Evolutionary conservation across 2,113 vertebrate genomes (phyloP).

Genomic region (Ammospiza caudacuta): DNA sequence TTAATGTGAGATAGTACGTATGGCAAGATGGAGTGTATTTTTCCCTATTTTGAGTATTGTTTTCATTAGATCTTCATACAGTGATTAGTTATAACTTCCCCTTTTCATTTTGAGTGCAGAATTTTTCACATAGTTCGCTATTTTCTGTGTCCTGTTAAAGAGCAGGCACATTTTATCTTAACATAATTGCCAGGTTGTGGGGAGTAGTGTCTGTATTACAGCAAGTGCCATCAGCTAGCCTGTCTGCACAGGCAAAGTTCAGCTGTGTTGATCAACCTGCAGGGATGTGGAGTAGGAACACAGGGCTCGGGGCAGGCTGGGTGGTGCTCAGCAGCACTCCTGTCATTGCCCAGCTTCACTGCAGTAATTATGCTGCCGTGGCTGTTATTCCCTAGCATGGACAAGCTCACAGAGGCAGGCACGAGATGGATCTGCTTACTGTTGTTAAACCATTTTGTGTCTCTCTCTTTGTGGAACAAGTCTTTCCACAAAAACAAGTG

Average conservation of each 20-base stretch:
- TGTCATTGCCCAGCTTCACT: background rate
- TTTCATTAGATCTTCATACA: background rate
- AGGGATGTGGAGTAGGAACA: background rate
- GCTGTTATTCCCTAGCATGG: background rate
- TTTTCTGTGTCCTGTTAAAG: background rate
- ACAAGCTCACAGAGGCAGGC: background rate
- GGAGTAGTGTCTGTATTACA: background rate
- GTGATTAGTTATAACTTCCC: background rate
- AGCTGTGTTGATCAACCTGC: background rate
- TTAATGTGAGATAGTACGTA: background rate
- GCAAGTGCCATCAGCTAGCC: background rate
- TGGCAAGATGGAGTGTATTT: background rate
- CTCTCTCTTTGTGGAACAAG: background rate
- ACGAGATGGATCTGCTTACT: background rate
- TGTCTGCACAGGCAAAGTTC: background rate
- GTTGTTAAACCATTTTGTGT: background rate
- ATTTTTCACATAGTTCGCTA: background rate
- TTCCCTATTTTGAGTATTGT: background rate
- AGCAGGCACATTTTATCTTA: background rate
- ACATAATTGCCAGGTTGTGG: background rate
- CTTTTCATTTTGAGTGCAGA: background rate
- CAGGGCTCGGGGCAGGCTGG: background rate
- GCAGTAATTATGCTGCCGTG: rapidly evolving
- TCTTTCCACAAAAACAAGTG: background rate
- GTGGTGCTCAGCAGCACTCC: background rate